A percentile compares a stretch with the other conserved stretches of the same genome.
Evolutionary conservation across 1,140 invertebrate genomes (phyloP).

Genomic region (Carposina sasakii): DNA sequence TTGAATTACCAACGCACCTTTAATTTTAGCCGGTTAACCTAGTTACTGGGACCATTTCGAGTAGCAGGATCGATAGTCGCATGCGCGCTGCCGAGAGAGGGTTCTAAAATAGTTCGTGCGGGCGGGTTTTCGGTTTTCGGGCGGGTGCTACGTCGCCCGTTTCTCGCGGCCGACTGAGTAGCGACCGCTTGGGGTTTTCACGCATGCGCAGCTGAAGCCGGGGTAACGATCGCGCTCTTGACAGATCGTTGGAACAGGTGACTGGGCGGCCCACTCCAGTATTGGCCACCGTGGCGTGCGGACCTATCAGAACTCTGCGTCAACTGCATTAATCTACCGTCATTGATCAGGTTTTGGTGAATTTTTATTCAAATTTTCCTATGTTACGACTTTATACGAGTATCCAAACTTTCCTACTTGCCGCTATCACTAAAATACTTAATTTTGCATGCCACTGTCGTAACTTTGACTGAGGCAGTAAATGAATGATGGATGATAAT

Average conservation of each 20-base stretch:
- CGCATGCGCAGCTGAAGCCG: slow-evolving; percentile 39
- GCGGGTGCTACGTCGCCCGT: slow-evolving; percentile 31
- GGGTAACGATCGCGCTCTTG: slow-evolving; percentile 45
- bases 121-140: slow-evolving; percentile 32
- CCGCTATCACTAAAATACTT: too few species aligned
- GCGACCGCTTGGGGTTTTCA: slow-evolving; percentile 19
- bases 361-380: too few species aligned
- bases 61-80: slow-evolving; percentile 57
- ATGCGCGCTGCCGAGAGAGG: slow-evolving; percentile 47
- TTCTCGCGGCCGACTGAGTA: slow-evolving; percentile 47
- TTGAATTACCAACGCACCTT: slow-evolving; percentile 67
- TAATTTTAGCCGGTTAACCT: slow-evolving; percentile 70
- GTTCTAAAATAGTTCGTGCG: slow-evolving; percentile 47
- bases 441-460: too few species aligned
- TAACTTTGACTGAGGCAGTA: too few species aligned
- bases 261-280: background rate
- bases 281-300: background rate
- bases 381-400: too few species aligned
- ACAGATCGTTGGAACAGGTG: too few species aligned
- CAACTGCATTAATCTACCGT: background rate
- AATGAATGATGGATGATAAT: too few species aligned
- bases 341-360: background rate
- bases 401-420: too few species aligned
- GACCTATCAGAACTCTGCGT: background rate
- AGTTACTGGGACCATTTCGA: slow-evolving; percentile 60